phyloP scores from a whole-genome alignment of 2,888 invertebrate species.

The Eupeodes luniger region DNA sequence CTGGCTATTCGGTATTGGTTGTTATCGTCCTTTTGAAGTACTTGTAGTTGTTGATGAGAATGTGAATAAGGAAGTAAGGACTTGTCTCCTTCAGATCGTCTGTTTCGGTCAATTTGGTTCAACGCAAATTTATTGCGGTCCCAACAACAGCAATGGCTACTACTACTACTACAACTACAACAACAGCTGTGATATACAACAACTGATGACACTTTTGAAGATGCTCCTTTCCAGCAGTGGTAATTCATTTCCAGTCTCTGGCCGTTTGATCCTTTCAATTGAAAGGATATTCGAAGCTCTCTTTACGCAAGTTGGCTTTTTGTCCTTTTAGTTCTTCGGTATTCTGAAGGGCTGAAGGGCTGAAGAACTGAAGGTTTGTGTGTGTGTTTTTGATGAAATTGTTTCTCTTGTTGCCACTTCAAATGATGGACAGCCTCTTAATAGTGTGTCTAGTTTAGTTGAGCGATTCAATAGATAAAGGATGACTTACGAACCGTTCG shows the following conservation, averaged over 20 bases:
- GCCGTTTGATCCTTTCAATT: conserved; percentile 57
- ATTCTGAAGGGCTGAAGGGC: background rate
- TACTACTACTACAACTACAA: background rate
- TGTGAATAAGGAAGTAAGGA: background rate
- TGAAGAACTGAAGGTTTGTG: background rate
- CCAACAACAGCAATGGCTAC: conserved; percentile 1
- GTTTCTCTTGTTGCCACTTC: conserved; percentile 50
- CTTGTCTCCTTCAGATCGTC: conserved; percentile 31
- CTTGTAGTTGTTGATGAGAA: background rate
- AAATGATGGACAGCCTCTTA: conserved; percentile 49
- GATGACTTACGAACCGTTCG: conserved; percentile 20
- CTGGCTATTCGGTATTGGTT: conserved; percentile 21
- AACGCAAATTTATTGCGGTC: conserved; percentile 68
- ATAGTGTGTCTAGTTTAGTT: conserved; percentile 33
- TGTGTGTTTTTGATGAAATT: conserved; percentile 40
- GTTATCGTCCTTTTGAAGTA: conserved; percentile 38
- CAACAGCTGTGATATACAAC: conserved; percentile 47
- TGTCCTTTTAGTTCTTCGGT: background rate
- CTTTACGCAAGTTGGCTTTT: conserved; percentile 29
- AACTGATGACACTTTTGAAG: conserved; percentile 66
- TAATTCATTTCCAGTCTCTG: conserved; percentile 72
- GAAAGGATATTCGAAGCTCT: conserved; percentile 60
- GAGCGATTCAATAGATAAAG: conserved; percentile 30
- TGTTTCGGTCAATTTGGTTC: conserved; percentile 65
- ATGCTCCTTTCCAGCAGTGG: conserved; percentile 64